phyloP scores from a whole-genome alignment of 2,888 invertebrate species.

The Heteropelma amictum region DNA sequence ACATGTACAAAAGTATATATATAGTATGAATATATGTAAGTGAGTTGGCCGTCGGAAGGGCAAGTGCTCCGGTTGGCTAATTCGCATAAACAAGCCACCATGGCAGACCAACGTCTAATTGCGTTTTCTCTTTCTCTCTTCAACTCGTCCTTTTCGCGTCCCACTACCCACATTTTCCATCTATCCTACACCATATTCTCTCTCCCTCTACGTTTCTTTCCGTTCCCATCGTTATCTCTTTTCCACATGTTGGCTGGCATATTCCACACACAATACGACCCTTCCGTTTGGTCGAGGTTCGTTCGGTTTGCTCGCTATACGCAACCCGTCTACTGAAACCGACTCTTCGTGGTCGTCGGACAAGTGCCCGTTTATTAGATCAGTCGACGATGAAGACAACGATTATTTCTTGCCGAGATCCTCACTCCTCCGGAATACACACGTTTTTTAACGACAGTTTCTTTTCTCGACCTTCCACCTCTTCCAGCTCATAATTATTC shows the following conservation, averaged over 20 bases:
- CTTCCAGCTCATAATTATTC: too few relatives aligned
- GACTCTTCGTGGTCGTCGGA: background rate
- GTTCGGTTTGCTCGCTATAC: slow-evolving; percentile 19
- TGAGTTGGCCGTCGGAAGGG: slow-evolving; percentile 42
- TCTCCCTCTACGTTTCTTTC: slow-evolving; percentile 14
- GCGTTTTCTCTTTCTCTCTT: slow-evolving; percentile 53
- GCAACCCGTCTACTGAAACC: background rate
- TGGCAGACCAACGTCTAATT: slow-evolving; percentile 62
- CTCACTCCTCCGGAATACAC: too few relatives aligned
- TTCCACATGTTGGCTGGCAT: slow-evolving; percentile 20
- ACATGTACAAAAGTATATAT: too few relatives aligned
- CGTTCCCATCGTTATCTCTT: too few relatives aligned
- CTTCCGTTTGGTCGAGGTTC: slow-evolving; percentile 24
- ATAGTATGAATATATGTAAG: background rate
- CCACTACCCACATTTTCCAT: slow-evolving; percentile 28
- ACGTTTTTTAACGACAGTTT: too few relatives aligned
- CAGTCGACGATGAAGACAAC: background rate
- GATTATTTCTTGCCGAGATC: background rate
- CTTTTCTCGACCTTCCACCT: too few relatives aligned
- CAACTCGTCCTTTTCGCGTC: slow-evolving; percentile 33
- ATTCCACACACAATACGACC: slow-evolving; percentile 28
- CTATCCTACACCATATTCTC: slow-evolving; percentile 13
- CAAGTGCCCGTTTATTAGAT: background rate
- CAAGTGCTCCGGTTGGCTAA: slow-evolving; percentile 52
- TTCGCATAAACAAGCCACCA: slow-evolving; percentile 63